Base-by-base conservation (phyloP, 2,888 invertebrate genomes). In the Dilophus febrilis region DNA sequence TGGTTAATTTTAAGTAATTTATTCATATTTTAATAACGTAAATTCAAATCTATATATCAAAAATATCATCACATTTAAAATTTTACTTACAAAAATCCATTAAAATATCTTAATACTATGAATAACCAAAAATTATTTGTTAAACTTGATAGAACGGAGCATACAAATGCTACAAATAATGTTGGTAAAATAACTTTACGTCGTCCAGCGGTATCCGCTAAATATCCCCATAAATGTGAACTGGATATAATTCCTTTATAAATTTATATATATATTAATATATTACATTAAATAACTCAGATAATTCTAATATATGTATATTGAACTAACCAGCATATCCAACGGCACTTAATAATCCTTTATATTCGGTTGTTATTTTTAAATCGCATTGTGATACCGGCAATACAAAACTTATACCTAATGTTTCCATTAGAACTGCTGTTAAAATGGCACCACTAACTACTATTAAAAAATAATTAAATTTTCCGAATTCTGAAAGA, bases 171-270 rank as follows among this genome's bases (percentile, higher is more conserved):
- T 5, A 60, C 44, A 8, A 65, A 42, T 39, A 71, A 52, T 16
- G 68, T 62, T 13, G 65, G 55, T n/a, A 67, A 51, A 19, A 68
- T 57, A 2, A 64, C 58, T 35, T 57, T 61, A 46, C 63, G 57
- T 39, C 68, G 50, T 8, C 72, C 72, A 41, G 54, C 59, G 6
- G 66, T 66, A 46, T 71, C 71, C 0, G 69, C 70, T 30, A 70
- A 47, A 48, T 65, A 67, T 7, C 72, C 72, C 70, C 70, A 71
- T 34, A 70, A 50, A 51, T 69, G 66, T 2, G 70, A 70, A 36
- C 67, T 66, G 4, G 62, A 50, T 29, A 71, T 64, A 48, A 69
- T 67, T 12, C 57, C 56, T 53, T 43, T 22, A 22, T 22, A 22
- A 22, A 22, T 6, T 6, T 22, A 22, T 6, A 8, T 6, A 22